Evolutionary conservation across 2,888 invertebrate genomes (phyloP).

Genomic region (Leptopilina syphax): DNA sequence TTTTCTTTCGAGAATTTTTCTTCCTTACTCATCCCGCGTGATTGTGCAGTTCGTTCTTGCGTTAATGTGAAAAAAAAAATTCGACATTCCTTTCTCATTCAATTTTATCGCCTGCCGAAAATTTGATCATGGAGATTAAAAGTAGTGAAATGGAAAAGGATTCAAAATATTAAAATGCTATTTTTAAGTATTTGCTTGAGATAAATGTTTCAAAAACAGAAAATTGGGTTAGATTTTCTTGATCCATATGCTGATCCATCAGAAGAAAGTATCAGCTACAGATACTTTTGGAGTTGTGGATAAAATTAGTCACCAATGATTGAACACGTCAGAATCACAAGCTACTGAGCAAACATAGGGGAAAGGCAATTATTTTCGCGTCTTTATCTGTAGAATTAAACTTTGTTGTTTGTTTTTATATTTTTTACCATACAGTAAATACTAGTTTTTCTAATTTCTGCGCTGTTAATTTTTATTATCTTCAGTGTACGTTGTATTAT

Average conservation of each 20-base stretch:
- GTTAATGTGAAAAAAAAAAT: background rate
- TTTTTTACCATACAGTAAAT: too few relatives aligned
- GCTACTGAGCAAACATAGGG: conserved; percentile 1
- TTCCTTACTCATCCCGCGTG: conserved; percentile 2
- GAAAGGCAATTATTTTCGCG: background rate
- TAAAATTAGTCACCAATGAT: conserved; percentile 33
- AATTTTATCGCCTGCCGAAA: conserved; percentile 1
- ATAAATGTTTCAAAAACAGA: background rate
- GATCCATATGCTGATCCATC: conserved; percentile 48
- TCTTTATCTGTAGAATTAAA: background rate
- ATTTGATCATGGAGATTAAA: too few relatives aligned
- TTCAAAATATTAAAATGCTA: too few relatives aligned
- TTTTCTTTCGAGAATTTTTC: conserved; percentile 7
- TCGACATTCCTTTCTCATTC: background rate
- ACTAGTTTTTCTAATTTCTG: too few relatives aligned
- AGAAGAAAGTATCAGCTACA: conserved; percentile 50
- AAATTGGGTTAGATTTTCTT: background rate
- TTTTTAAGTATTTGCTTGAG: too few relatives aligned
- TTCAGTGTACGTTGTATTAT: too few relatives aligned
- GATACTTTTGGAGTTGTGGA: conserved; percentile 39
- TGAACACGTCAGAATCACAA: conserved; percentile 55
- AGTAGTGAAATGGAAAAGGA: too few relatives aligned
- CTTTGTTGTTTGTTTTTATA: background rate
- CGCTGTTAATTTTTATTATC: too few relatives aligned
- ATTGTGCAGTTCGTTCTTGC: background rate